Evolutionary conservation across 30 jellyfish, hydroid and myxozoan genomes (phyloP).

Genomic region (Pelagia noctiluca): DNA sequence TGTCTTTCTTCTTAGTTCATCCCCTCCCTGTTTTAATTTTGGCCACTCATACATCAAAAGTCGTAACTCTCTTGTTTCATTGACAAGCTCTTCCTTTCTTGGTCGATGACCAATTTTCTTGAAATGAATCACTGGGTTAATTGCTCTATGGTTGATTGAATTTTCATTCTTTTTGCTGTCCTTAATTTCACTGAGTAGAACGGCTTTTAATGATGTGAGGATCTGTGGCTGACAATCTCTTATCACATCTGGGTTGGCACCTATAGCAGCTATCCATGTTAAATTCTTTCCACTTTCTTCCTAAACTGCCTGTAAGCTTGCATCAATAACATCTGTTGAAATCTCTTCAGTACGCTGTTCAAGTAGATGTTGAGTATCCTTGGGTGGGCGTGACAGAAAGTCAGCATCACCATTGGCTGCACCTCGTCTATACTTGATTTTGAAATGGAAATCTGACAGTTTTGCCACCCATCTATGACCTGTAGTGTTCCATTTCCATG

Average conservation of each 20-base stretch:
- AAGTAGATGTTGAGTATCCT: slow-evolving; percentile 24
- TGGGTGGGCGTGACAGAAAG: slow-evolving; percentile 43
- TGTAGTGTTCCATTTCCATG: no score
- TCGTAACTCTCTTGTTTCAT: slow-evolving; percentile 14
- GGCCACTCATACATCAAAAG: slow-evolving; percentile 33
- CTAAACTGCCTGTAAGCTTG: slow-evolving; percentile 27
- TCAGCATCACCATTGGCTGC: slow-evolving; percentile 46
- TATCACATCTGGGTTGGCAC: slow-evolving; percentile 31
- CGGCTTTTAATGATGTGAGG: slow-evolving; percentile 12
- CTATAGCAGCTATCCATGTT: slow-evolving; percentile 21
- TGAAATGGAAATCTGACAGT: no score
- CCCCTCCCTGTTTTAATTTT: slow-evolving; percentile 24
- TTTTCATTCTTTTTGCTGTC: slow-evolving; percentile 38
- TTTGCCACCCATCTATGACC: no score
- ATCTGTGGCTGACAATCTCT: slow-evolving; percentile 18
- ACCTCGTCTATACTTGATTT: slow-evolving; percentile 45
- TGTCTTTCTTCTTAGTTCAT: slow-evolving; percentile 36
- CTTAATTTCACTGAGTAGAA: slow-evolving; percentile 17
- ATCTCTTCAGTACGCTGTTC: slow-evolving; percentile 12
- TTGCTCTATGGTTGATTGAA: slow-evolving; percentile 27
- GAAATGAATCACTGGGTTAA: slow-evolving; percentile 8
- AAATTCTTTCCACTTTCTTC: slow-evolving; percentile 7
- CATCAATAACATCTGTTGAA: slow-evolving; percentile 48
- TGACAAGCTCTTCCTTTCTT: slow-evolving; percentile 35
- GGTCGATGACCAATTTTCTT: slow-evolving; percentile 39